A percentile compares a stretch with the other conserved stretches of the same genome.
These are phyloP conservation scores for Gonioctena quinquepunctata DNA, from an alignment of 1,140 invertebrate genomes.

Conservation along the genomic window DNA sequence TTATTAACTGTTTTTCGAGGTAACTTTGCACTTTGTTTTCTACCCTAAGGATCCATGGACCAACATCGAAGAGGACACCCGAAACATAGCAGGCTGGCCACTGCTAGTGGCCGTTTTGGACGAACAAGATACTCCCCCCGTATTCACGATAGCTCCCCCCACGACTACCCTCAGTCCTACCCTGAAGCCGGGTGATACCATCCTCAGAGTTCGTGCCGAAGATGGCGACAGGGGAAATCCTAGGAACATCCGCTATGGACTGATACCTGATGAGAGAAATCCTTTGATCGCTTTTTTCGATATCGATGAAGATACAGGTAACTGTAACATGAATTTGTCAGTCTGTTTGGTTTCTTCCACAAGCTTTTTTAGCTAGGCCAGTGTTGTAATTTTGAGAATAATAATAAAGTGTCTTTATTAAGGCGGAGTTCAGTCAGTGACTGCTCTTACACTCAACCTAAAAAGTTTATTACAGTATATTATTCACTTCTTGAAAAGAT, in stretches of 20 bases:
- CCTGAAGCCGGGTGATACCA: slow-evolving; percentile 66
- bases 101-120: slow-evolving; percentile 81
- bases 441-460: too few relatives aligned
- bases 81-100: slow-evolving; percentile 82
- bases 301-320: background rate
- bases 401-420: too few relatives aligned
- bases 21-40: too few relatives aligned
- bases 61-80: slow-evolving; percentile 75
- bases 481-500: too few relatives aligned
- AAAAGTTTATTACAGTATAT: too few relatives aligned
- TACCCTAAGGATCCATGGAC: slow-evolving; percentile 90
- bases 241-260: slow-evolving; percentile 78
- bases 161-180: slow-evolving; percentile 71
- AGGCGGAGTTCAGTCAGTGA: too few relatives aligned
- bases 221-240: slow-evolving; percentile 87
- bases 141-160: slow-evolving; percentile 80
- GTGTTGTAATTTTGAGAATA: too few relatives aligned
- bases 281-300: background rate
- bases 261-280: slow-evolving; percentile 69
- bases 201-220: slow-evolving; percentile 77
- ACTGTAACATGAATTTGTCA: too few relatives aligned
- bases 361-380: too few relatives aligned
- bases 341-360: too few relatives aligned
- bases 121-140: slow-evolving; percentile 83
- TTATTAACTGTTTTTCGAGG: too few relatives aligned